Conservation (phyloP, 2,113 vertebrate genomes). For the Cyanoderma ruficeps region DNA sequence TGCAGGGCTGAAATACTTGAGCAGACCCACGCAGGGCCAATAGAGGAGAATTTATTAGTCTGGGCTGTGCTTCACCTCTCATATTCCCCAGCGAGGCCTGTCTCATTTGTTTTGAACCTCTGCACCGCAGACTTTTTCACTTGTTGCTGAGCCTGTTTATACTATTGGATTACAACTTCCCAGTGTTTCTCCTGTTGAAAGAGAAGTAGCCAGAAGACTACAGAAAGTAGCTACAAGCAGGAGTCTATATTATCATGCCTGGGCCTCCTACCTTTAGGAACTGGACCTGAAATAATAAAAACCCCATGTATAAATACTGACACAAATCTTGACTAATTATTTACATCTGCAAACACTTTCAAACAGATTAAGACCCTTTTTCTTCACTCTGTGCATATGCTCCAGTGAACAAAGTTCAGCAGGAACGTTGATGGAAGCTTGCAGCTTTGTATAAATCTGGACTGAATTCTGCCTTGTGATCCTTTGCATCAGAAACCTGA, state of each 20-base stretch:
- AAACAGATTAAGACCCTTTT: not conserved
- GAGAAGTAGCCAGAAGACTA: not conserved
- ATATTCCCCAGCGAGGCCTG: not conserved
- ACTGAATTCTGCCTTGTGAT: not conserved
- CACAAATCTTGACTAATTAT: not conserved
- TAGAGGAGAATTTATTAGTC: conserved; percentile 42
- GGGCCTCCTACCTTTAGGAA: not conserved
- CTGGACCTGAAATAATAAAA: not conserved
- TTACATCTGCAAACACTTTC: conserved; percentile 7
- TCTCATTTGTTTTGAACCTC: conserved; percentile 27
- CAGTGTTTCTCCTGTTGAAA: not conserved
- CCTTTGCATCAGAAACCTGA: not conserved
- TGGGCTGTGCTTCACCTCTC: conserved; percentile 1
- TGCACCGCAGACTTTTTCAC: not conserved
- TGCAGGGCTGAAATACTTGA: not conserved
- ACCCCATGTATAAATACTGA: not conserved
- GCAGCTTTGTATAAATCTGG: not conserved
- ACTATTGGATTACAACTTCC: conserved; percentile 25
- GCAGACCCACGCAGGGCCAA: not conserved
- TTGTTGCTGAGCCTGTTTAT: conserved; percentile 31
- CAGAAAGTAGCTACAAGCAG: not conserved
- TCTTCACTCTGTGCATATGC: not conserved
- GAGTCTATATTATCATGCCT: not conserved
- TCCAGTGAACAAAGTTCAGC: not conserved
- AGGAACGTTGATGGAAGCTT: not conserved